Evolutionary conservation across 23 tunicate species (phyloP), one percentile per base, ranked within the genome.

Genomic region (Aplidium turbinatum): DNA sequence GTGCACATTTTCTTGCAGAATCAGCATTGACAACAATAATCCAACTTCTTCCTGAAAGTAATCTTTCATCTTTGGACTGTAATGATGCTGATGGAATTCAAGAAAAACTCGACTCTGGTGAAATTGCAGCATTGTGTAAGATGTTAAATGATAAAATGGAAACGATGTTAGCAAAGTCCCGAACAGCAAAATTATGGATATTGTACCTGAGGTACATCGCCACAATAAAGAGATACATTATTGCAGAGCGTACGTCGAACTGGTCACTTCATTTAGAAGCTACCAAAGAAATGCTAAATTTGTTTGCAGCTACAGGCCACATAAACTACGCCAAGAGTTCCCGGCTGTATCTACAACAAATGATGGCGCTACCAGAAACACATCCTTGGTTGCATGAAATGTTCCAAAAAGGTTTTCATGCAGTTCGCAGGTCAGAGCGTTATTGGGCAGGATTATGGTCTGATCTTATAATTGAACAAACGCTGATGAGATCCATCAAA

Each of bases 391-490:
- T 61, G 13, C 38, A 61, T 36, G n/a, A 61, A 5, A 35, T 26
- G 30, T 61, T 61, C n/a, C 9, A 26, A 4, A 5, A 26, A 4
- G 68, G 68, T 16, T 26, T 26, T 28, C 68, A 61, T 30, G 38
- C 68, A 30, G 68, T 61, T 9, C 36, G 68, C 9, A 35, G 68
- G n/a, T 61, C 68, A 26, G n/a, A 7, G 16, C 9, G 30, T 30
- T 36, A 61, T 19, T 61, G 68, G 68, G 24, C 27, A 5, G 68
- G 68, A 5, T 30, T 61, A n/a, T 61, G 68, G 68, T 26, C 27
- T 61, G 68, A 61, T 61, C 30, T 61, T 6, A 30, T 36, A 19
- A 66, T 66, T 66, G 51, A 66, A 66, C 72, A 66, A 28, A 35
- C 27, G 4, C 28, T 66, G 27, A 66, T 35, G 72, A 32, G 52